Conservation (phyloP, 1,140 invertebrate genomes). For the Neodiprion fabricii region DNA sequence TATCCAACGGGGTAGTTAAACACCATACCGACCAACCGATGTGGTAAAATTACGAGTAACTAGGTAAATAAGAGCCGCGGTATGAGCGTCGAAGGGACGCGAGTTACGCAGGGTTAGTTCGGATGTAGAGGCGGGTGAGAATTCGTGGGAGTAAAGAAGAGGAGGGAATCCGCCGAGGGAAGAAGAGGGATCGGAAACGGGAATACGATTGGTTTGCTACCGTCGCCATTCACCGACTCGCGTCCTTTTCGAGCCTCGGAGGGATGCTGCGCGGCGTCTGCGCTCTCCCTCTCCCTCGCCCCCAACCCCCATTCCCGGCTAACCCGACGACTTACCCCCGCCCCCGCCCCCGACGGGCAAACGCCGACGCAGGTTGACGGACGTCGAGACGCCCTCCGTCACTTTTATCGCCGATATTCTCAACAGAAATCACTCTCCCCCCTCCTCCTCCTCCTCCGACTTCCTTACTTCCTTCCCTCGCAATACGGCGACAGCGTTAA, state of each 20-base stretch:
- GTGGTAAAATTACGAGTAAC: not conserved
- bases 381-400: constrained; percentile 60
- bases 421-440: constrained; percentile 32
- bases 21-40: not conserved
- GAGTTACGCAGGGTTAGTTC: not conserved
- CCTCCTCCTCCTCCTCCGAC: constrained; percentile 28
- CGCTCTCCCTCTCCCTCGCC: constrained; percentile 52
- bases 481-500: not conserved
- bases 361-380: constrained; percentile 46
- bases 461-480: not conserved
- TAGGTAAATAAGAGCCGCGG: not conserved
- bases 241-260: constrained; percentile 52
- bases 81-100: not conserved
- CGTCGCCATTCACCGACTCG: constrained; percentile 58
- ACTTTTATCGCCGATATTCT: constrained; percentile 54
- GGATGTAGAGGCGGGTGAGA: not conserved
- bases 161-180: constrained; percentile 30
- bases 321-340: constrained; percentile 50
- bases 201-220: constrained; percentile 63
- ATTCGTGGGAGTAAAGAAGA: not conserved
- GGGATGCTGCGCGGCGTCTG: constrained; percentile 44
- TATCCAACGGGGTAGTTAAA: no score
- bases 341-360: constrained; percentile 27
- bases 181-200: constrained; percentile 60
- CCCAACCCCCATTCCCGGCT: not conserved